Evolutionary conservation across 1,140 invertebrate genomes (phyloP), one percentile per base, ranked within the genome.

Genomic region (Asbolus verrucosus): DNA sequence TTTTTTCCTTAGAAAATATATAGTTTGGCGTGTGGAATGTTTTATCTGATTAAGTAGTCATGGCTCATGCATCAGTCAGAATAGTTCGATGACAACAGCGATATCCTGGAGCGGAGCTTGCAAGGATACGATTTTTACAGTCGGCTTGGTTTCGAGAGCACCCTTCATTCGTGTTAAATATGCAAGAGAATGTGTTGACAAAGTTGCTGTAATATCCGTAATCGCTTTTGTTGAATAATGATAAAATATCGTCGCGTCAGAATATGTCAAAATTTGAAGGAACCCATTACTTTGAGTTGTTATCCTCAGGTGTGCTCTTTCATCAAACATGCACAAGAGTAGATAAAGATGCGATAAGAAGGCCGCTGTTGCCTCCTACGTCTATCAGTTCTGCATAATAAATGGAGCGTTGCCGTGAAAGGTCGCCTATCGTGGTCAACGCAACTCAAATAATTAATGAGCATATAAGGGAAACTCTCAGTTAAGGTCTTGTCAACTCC

Each of bases 261-360:
- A n/a, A n/a, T 27, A 27, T 21, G 46, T 24, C 46, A 54, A 27
- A 54, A 54, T 54, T 21, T 21, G 46, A 54, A 54, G 21, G 19
- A 19, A 27, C 11, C 46, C 46, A 54, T 54, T 54, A 54, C 46
- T 54, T 54, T 54, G 46, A 54, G 46, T 54, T 54, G 46, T 54
- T 54, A 54, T 54, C 21, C 46, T 54, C 46, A 54, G 46, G 46
- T 54, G 46, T 54, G 46, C 46, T 54, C 46, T 54, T 54, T 54
- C 46, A 54, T 54, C 46, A 54, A 54, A 54, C 46, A 54, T 54
- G 46, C 46, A 54, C 46, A 54, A 54, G 46, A 54, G 46, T 54
- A 27, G 46, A 54, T 54, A 54, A 54, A 54, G 46, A 54, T 54
- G 46, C 27, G 46, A 54, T 54, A 54, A 54, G 46, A 14, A 54